Evolutionary conservation across 2,113 vertebrate species (phyloP).

Genomic region (Asarcornis scutulata): DNA sequence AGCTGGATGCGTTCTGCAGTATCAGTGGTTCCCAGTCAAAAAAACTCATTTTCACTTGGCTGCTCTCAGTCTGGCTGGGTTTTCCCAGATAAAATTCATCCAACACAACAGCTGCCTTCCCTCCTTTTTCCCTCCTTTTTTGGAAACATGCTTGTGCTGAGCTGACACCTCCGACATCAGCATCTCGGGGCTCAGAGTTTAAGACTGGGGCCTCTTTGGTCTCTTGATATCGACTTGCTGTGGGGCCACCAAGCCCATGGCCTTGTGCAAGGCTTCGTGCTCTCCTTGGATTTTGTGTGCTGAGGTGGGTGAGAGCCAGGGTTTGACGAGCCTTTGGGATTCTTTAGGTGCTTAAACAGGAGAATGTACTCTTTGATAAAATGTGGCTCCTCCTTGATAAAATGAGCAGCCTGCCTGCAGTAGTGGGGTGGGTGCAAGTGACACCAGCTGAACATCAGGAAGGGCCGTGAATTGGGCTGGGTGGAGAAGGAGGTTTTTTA

Average conservation of each 20-base stretch:
- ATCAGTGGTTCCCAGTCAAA: background rate
- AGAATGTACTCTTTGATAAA: background rate
- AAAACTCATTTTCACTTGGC: background rate
- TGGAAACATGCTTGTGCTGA: background rate
- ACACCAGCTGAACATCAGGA: background rate
- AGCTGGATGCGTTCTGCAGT: background rate
- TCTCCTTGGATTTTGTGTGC: background rate
- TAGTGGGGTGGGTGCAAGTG: background rate
- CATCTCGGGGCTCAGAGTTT: background rate
- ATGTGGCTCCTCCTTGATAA: background rate
- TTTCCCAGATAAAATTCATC: background rate
- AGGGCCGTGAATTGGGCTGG: background rate
- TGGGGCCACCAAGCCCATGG: accelerated
- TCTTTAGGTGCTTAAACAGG: background rate
- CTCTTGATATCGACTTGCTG: background rate
- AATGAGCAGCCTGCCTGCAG: background rate
- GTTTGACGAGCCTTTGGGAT: background rate
- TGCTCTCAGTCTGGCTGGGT: background rate
- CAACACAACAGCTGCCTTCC: background rate
- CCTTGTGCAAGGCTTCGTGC: background rate
- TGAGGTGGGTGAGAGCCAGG: background rate
- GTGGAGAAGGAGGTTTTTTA: slow-evolving; percentile 1
- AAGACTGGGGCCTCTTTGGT: too few relatives aligned
- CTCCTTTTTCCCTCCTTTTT: background rate
- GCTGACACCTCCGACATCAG: background rate